Conservation (phyloP, 37 sponge, comb jelly and placozoan genomes). For the Halisarca cf. caerulea region DNA sequence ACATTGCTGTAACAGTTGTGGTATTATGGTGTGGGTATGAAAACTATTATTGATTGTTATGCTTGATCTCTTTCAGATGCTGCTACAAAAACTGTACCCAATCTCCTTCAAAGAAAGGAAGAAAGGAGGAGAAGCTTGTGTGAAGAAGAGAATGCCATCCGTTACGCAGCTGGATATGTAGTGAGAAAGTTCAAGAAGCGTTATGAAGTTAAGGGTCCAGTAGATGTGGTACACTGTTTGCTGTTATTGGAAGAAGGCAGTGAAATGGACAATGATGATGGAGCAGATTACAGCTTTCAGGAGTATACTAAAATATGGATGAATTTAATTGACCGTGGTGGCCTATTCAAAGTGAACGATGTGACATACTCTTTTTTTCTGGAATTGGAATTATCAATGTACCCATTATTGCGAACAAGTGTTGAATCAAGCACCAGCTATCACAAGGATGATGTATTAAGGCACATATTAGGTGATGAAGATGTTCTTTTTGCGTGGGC, state of each 20-base stretch:
- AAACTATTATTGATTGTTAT: too few species aligned
- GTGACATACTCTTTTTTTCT: neutral
- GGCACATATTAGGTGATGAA: neutral
- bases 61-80: too few species aligned
- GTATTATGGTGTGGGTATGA: too few species aligned
- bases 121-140: neutral
- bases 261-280: neutral
- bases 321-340: neutral
- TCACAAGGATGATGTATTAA: neutral
- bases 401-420: neutral
- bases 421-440: neutral
- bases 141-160: neutral
- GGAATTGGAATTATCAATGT: neutral
- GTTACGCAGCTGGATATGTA: neutral
- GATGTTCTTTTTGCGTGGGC: slow-evolving; percentile 20
- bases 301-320: neutral
- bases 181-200: neutral
- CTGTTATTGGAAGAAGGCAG: neutral
- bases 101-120: neutral
- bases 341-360: neutral
- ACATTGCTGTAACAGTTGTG: too few species aligned
- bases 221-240: neutral
- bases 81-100: too few species aligned
- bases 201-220: neutral
- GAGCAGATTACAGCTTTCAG: neutral